Base-by-base conservation (phyloP, 2,113 vertebrate genomes). In the Pseudopodoces humilis region DNA sequence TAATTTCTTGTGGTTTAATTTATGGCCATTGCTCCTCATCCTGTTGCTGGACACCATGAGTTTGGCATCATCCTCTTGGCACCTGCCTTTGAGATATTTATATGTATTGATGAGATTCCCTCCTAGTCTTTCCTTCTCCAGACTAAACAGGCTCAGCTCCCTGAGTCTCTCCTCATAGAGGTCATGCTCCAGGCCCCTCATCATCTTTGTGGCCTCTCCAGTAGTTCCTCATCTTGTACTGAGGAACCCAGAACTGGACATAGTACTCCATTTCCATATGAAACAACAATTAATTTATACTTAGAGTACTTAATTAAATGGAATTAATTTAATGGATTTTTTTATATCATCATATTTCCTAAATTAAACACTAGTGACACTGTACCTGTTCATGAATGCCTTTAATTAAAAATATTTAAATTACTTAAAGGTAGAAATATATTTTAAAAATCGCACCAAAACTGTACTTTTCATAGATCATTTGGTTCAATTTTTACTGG, bases 321-420 rank as follows among this genome's bases (percentile, higher is more conserved):
- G 39, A 39, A 39, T 12, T 39, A 12, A 39, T 39, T 39, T 39
- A 39, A 39, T 39, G 39, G 39, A 39, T 12, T 39, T 39, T 39
- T 39, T 39, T 39, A 39, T 39, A 39, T 39, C 11, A 12, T 39
- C 39, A 39, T 86, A 85, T 47, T 83, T 65, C 81, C 47, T 86
- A 59, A 90, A 93, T 90, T 89, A 92, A 88, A 78, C n/a, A 43
- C 46, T 76, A 14, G 33, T 59, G 81, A 82, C 24, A 31, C 4
- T 28, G 43, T 59, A 46, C 9, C 18, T 62, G 28, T n/a, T 74
- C 80, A 83, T 55, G 47, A 83, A 86, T n/a, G 44, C 7, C 47
- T 94, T 67, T 90, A 92, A 95, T 93, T 91, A 93, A 91, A 90
- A 72, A 59, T 63, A 94, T 47, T 88, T 86, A 44, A 83, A 85